A percentile compares a stretch with the other conserved stretches of the same genome.
These are phyloP conservation scores for Xiphias gladius DNA, from an alignment of 2,113 vertebrate genomes.

Conservation along the genomic window DNA sequence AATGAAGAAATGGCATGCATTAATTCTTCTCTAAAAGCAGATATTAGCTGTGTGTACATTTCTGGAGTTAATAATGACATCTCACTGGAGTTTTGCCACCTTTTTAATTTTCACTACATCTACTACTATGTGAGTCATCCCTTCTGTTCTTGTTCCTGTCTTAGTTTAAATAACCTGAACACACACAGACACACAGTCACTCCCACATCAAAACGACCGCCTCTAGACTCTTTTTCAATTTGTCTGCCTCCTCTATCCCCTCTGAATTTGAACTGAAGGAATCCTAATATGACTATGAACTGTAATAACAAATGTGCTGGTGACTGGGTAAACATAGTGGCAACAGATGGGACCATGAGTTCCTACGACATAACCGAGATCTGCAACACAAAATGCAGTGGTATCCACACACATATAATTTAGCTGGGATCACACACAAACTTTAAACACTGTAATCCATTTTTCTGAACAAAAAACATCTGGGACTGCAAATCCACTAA, in stretches of 20 bases:
- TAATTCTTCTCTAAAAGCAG: neutral
- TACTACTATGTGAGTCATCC: neutral
- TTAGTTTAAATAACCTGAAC: conserved; percentile 31
- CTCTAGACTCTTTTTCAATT: conserved; percentile 41
- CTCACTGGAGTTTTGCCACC: neutral
- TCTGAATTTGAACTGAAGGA: conserved; percentile 54
- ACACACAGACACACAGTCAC: conserved; percentile 28
- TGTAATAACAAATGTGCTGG: conserved; percentile 75
- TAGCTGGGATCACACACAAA: conserved; percentile 92
- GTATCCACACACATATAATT: conserved; percentile 86
- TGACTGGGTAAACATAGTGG: conserved; percentile 87
- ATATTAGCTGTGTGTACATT: neutral
- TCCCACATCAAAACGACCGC: conserved; percentile 48
- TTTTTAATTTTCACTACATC: conserved; percentile 14
- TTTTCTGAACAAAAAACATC: conserved; percentile 99
- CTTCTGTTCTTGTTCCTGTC: no score
- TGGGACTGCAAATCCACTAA: conserved; percentile 98
- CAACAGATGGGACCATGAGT: conserved; percentile 92
- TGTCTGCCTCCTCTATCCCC: conserved; percentile 37
- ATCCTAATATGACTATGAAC: conserved; percentile 46
- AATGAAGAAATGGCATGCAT: neutral
- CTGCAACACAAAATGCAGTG: conserved; percentile 84
- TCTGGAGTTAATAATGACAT: neutral
- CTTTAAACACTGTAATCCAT: conserved; percentile 97
- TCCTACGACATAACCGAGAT: conserved; percentile 87